Base-by-base conservation (phyloP, 2,888 invertebrate genomes). In the Phengaris arion region DNA sequence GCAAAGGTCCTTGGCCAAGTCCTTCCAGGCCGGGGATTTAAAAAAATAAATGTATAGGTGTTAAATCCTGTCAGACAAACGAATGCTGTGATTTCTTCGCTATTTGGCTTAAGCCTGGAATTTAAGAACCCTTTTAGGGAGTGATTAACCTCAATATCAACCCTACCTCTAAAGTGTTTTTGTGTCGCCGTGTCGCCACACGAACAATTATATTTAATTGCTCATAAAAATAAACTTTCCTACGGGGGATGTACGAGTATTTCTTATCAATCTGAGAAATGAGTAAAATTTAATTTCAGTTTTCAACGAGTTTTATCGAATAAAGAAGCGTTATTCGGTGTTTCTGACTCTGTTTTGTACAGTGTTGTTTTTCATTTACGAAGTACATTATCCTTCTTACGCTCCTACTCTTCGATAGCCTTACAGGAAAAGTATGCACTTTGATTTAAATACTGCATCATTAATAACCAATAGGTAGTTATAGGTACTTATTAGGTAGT, bases 161-260 rank as follows among this genome's bases (percentile, higher is more conserved):
- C 64, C 45, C 64, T 64, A 64, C 64, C 64, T 12, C 12, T 13
- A 64, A 55, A 64, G 13, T 64, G 64, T 64, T 64, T 64, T 35
- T 64, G 35, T 64, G 64, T 64, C 64, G 64, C 35, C 64, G 12
- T 64, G 64, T 64, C 64, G 64, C 64, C 64, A 64, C 64, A 64
- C 64, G 64, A 64, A 64, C 5, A 64, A 45, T 59, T 59, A 22
- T 35, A 35, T 64, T 64, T 13, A 64, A 64, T 64, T 64, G 64
- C 64, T 64, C 64, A 64, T 12, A 35, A 64, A 64, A 64, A 45
- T 45, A 35, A 12, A 64, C 7, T 64, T 9, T 64, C 64, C 45
- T 35, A 64, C 35, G 35, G 64, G 64, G 35, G 35, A 64, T 64
- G 35, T 12, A n/a, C n/a, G n/a, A n/a, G n/a, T n/a, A 13, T 64